These are phyloP conservation scores for Halyomorpha halys DNA, from an alignment of 1,140 invertebrate species.

Conservation along the genomic window DNA sequence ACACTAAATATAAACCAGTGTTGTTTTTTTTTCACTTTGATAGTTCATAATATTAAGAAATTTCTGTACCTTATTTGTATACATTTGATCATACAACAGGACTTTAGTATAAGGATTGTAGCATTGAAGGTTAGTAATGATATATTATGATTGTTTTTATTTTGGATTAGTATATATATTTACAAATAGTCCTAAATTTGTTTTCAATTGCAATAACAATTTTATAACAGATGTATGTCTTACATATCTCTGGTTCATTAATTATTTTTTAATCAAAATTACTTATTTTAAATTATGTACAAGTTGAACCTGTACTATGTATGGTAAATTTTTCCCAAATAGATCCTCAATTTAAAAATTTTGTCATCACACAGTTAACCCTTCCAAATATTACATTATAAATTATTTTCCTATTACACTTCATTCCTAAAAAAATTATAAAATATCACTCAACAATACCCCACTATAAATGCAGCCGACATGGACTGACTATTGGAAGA, in stretches of 20 bases:
- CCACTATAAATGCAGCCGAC: conserved; percentile 7
- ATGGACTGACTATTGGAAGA: neutral
- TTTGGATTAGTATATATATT: conserved; percentile 21
- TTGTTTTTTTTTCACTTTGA: no score
- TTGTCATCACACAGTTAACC: neutral
- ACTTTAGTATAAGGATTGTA: neutral
- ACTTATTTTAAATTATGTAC: conserved; percentile 9
- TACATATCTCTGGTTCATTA: neutral
- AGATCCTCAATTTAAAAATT: neutral
- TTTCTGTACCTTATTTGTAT: no score
- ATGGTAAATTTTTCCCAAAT: neutral
- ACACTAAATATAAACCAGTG: no score
- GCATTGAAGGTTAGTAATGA: no score
- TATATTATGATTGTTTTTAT: conserved; percentile 4
- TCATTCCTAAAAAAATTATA: neutral
- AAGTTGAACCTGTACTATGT: neutral
- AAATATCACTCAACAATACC: neutral
- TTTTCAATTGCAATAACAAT: conserved; percentile 14
- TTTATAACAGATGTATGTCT: conserved; percentile 19
- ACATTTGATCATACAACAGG: neutral
- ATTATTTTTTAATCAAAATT: conserved; percentile 8
- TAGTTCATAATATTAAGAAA: no score
- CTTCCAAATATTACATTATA: neutral
- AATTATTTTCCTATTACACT: conserved; percentile 3
- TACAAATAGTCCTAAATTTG: conserved; percentile 21